These are phyloP conservation scores for Sympetrum striolatum DNA, from an alignment of 2,888 invertebrate species.

Conservation along the genomic window DNA sequence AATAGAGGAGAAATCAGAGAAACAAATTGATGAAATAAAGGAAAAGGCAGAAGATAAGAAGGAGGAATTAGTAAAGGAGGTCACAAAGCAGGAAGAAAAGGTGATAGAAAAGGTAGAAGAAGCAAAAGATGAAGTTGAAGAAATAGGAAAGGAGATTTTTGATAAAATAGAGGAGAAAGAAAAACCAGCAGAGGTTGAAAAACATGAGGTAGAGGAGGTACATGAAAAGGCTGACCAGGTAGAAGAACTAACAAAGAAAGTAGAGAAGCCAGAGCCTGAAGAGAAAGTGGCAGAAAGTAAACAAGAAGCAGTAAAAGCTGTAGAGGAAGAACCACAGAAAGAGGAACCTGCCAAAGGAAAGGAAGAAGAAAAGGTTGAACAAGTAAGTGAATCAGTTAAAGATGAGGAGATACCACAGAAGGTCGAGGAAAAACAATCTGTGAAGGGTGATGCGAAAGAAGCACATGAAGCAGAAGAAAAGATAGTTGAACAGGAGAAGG, in stretches of 20 bases:
- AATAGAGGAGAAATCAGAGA: neutral
- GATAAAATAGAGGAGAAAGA: neutral
- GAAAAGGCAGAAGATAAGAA: neutral
- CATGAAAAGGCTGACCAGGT: neutral
- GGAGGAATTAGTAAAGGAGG: neutral
- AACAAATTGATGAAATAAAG: neutral
- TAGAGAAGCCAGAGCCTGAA: neutral
- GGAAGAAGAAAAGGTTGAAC: neutral
- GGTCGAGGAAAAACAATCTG: neutral
- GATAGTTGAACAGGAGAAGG: neutral
- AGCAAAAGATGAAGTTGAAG: neutral
- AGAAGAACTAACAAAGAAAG: neutral
- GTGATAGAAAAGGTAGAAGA: neutral
- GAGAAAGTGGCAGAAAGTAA: neutral
- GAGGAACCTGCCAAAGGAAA: neutral
- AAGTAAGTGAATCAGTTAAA: neutral
- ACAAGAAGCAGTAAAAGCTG: neutral
- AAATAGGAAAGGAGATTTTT: neutral
- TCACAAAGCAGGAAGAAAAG: neutral
- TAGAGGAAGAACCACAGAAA: neutral
- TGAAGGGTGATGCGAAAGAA: neutral
- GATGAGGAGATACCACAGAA: neutral
- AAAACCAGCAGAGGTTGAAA: neutral
- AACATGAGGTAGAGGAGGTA: neutral
- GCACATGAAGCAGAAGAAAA: neutral